Evolutionary conservation across 53 echinoderm and acorn worm genomes (phyloP).

Genomic region (Pentamera pediparva): DNA sequence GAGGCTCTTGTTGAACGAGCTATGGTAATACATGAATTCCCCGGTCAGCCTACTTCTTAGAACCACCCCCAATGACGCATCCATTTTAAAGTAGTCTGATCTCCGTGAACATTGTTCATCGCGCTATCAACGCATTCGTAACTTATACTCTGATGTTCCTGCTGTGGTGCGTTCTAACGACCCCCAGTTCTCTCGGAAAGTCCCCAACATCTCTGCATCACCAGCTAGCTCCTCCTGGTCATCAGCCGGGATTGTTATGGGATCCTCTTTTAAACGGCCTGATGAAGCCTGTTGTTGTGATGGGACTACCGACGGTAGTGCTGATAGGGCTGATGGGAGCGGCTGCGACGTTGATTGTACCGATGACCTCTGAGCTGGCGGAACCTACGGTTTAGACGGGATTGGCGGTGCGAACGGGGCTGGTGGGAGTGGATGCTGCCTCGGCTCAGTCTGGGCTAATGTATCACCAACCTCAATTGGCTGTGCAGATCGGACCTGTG

Average conservation of each 20-base stretch:
- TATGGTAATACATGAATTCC: conserved; percentile 1
- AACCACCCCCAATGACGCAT: neutral
- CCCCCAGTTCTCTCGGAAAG: conserved; percentile 15
- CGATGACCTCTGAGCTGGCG: too few relatives aligned
- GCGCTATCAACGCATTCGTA: too few relatives aligned
- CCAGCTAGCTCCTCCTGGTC: neutral
- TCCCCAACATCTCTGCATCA: neutral
- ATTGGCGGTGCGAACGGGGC: too few relatives aligned
- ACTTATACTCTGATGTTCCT: neutral
- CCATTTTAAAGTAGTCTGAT: neutral
- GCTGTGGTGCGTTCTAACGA: neutral
- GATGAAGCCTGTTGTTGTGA: neutral
- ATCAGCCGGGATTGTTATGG: neutral
- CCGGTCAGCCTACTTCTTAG: neutral
- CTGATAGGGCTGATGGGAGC: too few relatives aligned
- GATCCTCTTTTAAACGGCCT: neutral
- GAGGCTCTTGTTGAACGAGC: neutral
- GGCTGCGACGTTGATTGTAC: too few relatives aligned
- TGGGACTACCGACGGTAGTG: neutral
- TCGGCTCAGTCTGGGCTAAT: too few relatives aligned
- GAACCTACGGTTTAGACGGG: too few relatives aligned
- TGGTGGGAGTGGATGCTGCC: too few relatives aligned
- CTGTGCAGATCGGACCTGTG: too few relatives aligned
- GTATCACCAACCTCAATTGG: too few relatives aligned
- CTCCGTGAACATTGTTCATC: too few relatives aligned